Conservation (phyloP, 1,140 invertebrate species). For the Eriosoma lanigerum region DNA sequence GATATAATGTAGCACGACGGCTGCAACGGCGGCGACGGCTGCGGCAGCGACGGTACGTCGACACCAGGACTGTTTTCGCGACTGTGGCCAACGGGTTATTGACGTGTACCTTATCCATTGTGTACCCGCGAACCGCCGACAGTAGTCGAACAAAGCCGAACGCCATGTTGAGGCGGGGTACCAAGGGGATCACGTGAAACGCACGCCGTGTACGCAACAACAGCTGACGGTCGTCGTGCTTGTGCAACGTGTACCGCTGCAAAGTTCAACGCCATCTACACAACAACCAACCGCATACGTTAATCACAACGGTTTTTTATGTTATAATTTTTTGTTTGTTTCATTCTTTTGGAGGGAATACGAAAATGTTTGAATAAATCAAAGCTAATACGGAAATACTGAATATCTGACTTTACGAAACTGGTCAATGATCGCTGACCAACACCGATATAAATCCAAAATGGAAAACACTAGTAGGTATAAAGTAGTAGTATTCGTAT, state of each 20-base stretch:
- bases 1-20: conserved; percentile 8
- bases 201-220: conserved; percentile 44
- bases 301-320: not conserved
- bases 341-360: too few species aligned
- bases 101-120: conserved; percentile 26
- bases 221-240: conserved; percentile 30
- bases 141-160: conserved; percentile 17
- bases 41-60: conserved; percentile 35
- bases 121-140: not conserved
- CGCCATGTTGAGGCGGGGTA: not conserved
- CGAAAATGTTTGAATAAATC: too few species aligned
- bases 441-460: too few species aligned
- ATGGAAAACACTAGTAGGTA: too few species aligned
- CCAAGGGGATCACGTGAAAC: conserved; percentile 48
- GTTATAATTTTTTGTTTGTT: not conserved
- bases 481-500: too few species aligned
- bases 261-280: conserved; percentile 11
- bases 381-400: too few species aligned
- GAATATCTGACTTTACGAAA: too few species aligned
- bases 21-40: conserved; percentile 10
- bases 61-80: conserved; percentile 18
- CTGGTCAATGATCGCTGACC: too few species aligned
- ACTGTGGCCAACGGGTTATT: conserved; percentile 49
- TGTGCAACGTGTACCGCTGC: conserved; percentile 27
- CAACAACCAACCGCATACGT: not conserved